Evolutionary conservation across 2,113 vertebrate genomes (phyloP), one percentile per base, ranked within the genome.

Genomic region (Epinephelus moara): DNA sequence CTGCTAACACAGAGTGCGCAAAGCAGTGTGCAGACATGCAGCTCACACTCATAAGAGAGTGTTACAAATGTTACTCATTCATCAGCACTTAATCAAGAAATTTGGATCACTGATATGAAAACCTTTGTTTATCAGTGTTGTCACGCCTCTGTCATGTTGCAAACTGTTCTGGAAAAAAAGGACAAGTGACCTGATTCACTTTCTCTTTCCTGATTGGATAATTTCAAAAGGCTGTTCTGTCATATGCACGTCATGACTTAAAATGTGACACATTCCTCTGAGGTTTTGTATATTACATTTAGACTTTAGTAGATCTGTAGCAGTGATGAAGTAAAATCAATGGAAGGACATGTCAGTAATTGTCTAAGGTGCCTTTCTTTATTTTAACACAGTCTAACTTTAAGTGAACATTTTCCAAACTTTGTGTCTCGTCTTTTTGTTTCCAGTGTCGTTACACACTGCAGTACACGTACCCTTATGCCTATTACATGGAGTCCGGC

Each of bases 401-500:
- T 25, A 0, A 30, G 1, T 49, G 6, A 53, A 25, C 52, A n/a
- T 60, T 56, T 63, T 33, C 6, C 21, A n/a, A 60, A 11, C 13
- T 19, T 68, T 66, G 42, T 45, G 42, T 45, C 2, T 75, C 62
- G 19, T 72, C 14, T 70, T 27, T 59, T 25, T 82, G 25, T 73
- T 88, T 86, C 10, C 86, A 99, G 98, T 99, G 98, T 95, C 98
- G 98, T 85, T 99, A 99, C 88, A 99, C 98, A 21, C 95, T 99
- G 94, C 98, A 99, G 91, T 99, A 99, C 78, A 99, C 98, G 14
- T 99, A 99, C 87, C 98, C 98, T 0, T 99, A 99, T 50, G 98
- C 98, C 80, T 99, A 99, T 94, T 99, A 99, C 96, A 99, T 99
- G 98, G 98, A 99, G 91, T 99, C 98, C 45, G 98, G 98, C 59